Conservation (phyloP, 2,888 invertebrate genomes). For the Lycophotia porphyrea region DNA sequence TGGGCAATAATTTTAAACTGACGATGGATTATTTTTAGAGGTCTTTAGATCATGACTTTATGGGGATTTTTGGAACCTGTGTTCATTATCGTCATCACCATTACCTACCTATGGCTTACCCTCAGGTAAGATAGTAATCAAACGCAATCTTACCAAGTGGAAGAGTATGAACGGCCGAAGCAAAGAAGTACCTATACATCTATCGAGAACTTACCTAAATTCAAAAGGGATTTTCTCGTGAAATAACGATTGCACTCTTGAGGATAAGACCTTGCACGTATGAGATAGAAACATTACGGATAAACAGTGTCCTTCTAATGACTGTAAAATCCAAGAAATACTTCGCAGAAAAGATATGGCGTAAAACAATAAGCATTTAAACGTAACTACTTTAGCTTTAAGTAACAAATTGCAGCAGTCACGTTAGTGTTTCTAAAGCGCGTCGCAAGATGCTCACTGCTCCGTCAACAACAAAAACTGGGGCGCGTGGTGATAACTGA, state of each 20-base stretch:
- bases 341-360: not conserved
- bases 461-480: constrained; percentile 43
- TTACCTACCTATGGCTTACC: not conserved
- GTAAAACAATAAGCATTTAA: constrained; percentile 29
- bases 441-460: constrained; percentile 14
- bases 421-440: constrained; percentile 5
- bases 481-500: constrained; percentile 39
- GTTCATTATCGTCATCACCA: not conserved
- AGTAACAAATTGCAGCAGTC: constrained; percentile 13
- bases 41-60: not conserved
- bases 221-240: not conserved
- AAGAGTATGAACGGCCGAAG: not conserved
- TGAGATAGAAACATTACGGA: not conserved
- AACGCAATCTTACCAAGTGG: not conserved
- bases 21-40: not conserved
- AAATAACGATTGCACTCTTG: too few species aligned
- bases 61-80: not conserved
- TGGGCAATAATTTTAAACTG: not conserved
- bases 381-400: constrained; percentile 13
- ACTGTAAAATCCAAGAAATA: not conserved
- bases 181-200: too few species aligned
- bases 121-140: not conserved
- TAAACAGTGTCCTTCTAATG: not conserved
- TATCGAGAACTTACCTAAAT: too few species aligned
- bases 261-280: not conserved